Evolutionary conservation across 1,140 invertebrate species (phyloP), one percentile per base, ranked within the genome.

Genomic region (Augochlora pura): DNA sequence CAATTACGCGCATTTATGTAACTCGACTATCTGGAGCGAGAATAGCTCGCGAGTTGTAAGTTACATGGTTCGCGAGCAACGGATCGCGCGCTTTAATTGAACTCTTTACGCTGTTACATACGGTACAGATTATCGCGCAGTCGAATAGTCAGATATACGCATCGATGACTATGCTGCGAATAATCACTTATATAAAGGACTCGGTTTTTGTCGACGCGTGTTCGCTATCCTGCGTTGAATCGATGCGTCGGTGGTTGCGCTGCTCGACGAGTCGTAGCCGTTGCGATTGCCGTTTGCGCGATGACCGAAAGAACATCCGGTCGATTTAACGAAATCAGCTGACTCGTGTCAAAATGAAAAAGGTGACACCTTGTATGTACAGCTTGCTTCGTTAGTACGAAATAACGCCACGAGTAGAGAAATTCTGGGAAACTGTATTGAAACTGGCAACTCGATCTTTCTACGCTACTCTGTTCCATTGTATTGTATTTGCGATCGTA

Each of bases 101-200:
- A 66, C 14, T 14, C 64, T 63, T 52, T 14, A 6, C 12, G 10
- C 8, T 54, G 63, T 67, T 52, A 59, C 63, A 49, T 21, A 16
- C 25, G 1, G 25, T n/a, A 1, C 42, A 59, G 65, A 60, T 25
- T 46, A 64, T 73, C n/a, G 21, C 3, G 27, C 25, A 52, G 42
- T 27, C 21, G 54, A 39, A 38, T 81, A 49, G 57, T 7, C 25
- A 57, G 39, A 54, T 59, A 12, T 21, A 49, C 64, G 25, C 46
- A 18, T 52, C 18, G 27, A 75, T 59, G 49, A 42, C 25, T 39
- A 49, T 79, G 52, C 64, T 25, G 23, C 9, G 57, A 68, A 64
- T 80, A 54, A 23, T 68, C n/a, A 39, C 14, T 69, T 81, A 81
- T 46, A 52, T 75, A 80, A 80, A 64, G 57, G n/a, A 49, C 68